Evolutionary conservation across 2,888 invertebrate species (phyloP).

Genomic region (Anoplius nigerrimus): DNA sequence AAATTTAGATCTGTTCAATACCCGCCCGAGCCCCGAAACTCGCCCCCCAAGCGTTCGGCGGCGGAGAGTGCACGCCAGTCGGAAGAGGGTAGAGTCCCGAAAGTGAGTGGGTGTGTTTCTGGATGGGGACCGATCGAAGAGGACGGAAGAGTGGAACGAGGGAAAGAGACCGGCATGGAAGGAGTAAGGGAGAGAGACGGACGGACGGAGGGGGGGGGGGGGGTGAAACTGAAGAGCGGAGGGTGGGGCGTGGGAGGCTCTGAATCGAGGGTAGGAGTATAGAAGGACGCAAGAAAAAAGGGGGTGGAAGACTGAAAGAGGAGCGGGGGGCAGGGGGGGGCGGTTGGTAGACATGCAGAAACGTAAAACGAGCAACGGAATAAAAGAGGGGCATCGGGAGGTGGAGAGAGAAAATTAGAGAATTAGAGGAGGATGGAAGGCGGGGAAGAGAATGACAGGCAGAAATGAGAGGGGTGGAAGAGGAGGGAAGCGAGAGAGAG

Average conservation of each 20-base stretch:
- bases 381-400: constrained; percentile 14
- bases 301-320: constrained; percentile 25
- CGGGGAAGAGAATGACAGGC: constrained; percentile 22
- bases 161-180: no score
- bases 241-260: no score
- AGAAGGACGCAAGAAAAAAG: constrained; percentile 2
- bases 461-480: constrained; percentile 18
- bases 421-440: constrained; percentile 34
- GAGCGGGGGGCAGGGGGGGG: constrained; percentile 33
- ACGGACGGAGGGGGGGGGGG: no score
- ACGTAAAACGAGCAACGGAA: constrained; percentile 15
- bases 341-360: constrained; percentile 23
- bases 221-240: no score
- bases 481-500: constrained; percentile 21
- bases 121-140: not conserved
- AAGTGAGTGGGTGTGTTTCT: no score
- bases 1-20: no score
- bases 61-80: no score
- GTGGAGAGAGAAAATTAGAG: constrained; percentile 34
- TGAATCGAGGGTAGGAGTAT: constrained; percentile 2
- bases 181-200: no score
- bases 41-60: no score
- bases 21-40: no score
- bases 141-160: not conserved
- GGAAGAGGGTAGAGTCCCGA: no score